A percentile compares a stretch with the other conserved stretches of the same genome.
These are phyloP conservation scores for Catocala fraxini DNA, from an alignment of 2,888 invertebrate species.

Conservation along the genomic window DNA sequence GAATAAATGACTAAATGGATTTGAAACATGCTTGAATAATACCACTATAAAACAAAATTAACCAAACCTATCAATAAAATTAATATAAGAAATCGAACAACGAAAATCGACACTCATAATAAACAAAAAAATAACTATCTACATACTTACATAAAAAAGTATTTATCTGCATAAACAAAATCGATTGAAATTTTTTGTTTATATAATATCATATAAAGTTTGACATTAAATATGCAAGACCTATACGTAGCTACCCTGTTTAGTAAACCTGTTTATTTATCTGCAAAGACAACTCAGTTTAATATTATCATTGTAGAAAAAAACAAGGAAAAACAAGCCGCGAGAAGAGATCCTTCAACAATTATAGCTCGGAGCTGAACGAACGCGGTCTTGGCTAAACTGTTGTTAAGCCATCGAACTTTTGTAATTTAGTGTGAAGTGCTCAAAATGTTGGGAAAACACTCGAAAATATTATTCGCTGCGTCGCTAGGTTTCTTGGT, in stretches of 20 bases:
- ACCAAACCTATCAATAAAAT: no score
- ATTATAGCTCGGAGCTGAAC: conserved; percentile 50
- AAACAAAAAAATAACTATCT: no score
- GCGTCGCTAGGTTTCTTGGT: conserved; percentile 71
- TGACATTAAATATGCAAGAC: not conserved
- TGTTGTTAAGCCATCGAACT: no score
- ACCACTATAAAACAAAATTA: no score
- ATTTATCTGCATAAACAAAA: conserved; percentile 1
- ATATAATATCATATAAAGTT: not conserved
- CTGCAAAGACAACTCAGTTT: conserved; percentile 13
- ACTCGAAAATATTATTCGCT: conserved; percentile 67
- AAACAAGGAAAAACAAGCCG: conserved; percentile 43
- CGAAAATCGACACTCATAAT: no score
- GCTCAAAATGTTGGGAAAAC: conserved; percentile 71
- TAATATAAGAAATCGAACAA: no score
- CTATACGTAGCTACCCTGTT: conserved; percentile 3
- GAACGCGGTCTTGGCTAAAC: conserved; percentile 48
- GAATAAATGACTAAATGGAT: no score
- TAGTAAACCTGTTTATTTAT: conserved; percentile 37
- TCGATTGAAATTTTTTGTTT: conserved; percentile 8
- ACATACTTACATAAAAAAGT: not conserved
- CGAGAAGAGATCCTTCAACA: conserved; percentile 44
- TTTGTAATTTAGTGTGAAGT: conserved; percentile 17
- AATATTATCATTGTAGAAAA: conserved; percentile 24
- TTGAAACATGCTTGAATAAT: no score